Base-by-base conservation (phyloP, 2,797 vertebrate genomes). In the Nyctibius grandis region DNA sequence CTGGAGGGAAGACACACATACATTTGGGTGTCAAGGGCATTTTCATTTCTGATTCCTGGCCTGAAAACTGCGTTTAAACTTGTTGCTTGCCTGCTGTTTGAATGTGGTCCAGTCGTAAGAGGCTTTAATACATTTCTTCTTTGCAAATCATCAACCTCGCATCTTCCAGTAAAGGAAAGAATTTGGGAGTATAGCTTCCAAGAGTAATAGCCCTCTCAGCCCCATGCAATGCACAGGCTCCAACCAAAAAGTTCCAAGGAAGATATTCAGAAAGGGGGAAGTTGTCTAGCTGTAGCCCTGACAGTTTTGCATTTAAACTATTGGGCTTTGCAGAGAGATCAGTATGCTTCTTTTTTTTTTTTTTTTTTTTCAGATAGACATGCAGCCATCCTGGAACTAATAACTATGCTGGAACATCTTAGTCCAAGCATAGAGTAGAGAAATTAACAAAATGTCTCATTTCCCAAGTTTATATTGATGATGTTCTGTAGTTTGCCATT, bases 131-230 rank as follows among this genome's bases (percentile, higher is more conserved):
- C 38, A 48, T 95, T 96, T 96, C 92, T 96, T 74, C 72, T 95
- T 96, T 91, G 85, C 89, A 97, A 93, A 92, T 96, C 61, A 89
- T 96, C 94, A 95, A 84, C 91, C 68, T 95, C 88, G 80, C 85
- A 64, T 94, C 94, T 97, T 97, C 88, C 85, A 93, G 85, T 91
- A 91, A 93, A 91, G 90, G 93, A 97, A 97, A 68, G 92, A 96
- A 97, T 96, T 91, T 94, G 79, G 28, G 79, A 88, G 42, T 84
- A 80, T 40, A 77, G 70, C 67, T 97, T 97, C 92, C 89, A 96
- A 90, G 92, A 96, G 89, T 91, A 96, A 95, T 83, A 95, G 82
- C n/a, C 36, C 36, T 89, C 64, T 79, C 65, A 88, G 47, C 38
- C 65, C 82, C 70, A 57, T 80, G 73, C 67, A 82, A 25, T 63